These are phyloP conservation scores for Protonemura montana DNA, from an alignment of 2,888 invertebrate genomes.

Conservation along the genomic window DNA sequence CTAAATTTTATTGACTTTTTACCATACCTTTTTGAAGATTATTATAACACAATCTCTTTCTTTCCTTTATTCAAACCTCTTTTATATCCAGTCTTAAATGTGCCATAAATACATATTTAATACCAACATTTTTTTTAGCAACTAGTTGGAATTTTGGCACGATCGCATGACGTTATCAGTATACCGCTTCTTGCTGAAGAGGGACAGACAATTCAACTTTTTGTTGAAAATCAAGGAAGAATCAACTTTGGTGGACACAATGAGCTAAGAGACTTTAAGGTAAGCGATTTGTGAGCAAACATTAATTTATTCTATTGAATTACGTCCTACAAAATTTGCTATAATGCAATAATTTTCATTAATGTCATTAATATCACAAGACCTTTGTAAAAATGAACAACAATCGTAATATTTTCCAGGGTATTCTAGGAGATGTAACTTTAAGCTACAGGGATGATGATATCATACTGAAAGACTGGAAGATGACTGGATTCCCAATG, in stretches of 20 bases:
- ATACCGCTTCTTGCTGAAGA: slow-evolving; percentile 57
- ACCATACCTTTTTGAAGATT: too few species aligned
- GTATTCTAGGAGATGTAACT: slow-evolving; percentile 65
- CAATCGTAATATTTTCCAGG: slow-evolving; percentile 61
- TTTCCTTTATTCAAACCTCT: too few species aligned
- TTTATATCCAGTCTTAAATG: too few species aligned
- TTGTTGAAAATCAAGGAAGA: slow-evolving; percentile 83
- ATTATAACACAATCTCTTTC: too few species aligned
- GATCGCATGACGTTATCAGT: slow-evolving; percentile 61
- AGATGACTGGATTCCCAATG: slow-evolving; percentile 67
- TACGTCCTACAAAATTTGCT: too few species aligned
- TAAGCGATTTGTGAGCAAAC: background rate
- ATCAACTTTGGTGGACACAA: slow-evolving; percentile 66
- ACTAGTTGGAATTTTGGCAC: slow-evolving; percentile 62
- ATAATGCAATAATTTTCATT: too few species aligned
- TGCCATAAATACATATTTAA: background rate
- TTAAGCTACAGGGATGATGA: slow-evolving; percentile 62
- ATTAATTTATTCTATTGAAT: too few species aligned
- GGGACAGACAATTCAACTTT: slow-evolving; percentile 56
- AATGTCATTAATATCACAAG: too few species aligned
- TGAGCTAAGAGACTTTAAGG: slow-evolving; percentile 46
- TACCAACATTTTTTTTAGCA: background rate
- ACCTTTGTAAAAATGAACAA: background rate
- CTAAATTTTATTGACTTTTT: too few species aligned
- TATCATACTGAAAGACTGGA: slow-evolving; percentile 63